Evolutionary conservation across 1,140 invertebrate genomes (phyloP), one percentile per base, ranked within the genome.

Genomic region (Trachelipus rathkii): DNA sequence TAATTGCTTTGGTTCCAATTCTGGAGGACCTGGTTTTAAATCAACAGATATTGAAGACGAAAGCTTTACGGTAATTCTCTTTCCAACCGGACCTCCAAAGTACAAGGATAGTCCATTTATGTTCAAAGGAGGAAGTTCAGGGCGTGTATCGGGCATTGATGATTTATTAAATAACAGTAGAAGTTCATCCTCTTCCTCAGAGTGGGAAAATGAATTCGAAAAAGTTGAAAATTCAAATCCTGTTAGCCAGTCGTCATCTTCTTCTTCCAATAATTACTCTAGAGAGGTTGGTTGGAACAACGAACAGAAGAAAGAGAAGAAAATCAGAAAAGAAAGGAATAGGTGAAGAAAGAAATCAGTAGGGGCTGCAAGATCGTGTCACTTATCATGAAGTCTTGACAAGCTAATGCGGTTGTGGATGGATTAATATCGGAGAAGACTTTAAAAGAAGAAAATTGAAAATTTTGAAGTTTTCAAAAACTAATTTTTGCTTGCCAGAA

Each of bases 21-120:
- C 21, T 71, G 71, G 50, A 21, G 80, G 84, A 70, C 72, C 79
- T 44, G 84, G 84, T 71, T 85, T 85, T 77, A 84, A 85, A 82
- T 85, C 86, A 24, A 86, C 88, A 74, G 86, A 86, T 69, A 75
- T 80, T 66, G 79, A 80, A 10, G 79, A 81, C 0, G 79, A 81
- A 46, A 79, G 76, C 77, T 78, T 79, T 43, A 79, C 78, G n/a
- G 77, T 81, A 24, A 81, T 81, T 24, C 71, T 77, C 23, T 81
- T 81, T 66, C 83, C 82, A 67, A 84, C 83, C 60, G 83, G 83
- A 44, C 83, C 84, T 68, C 83, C 85, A 45, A 86, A 83, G 82
- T 81, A 81, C 46, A 74, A 73, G 13, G 79, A 81, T 44, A 81
- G 79, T 60, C 79, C 79, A 6, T 81, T 81, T 50, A 77, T 78